Evolutionary conservation across 2,797 vertebrate species (phyloP), one percentile per base, ranked within the genome.

Genomic region (Gallinago solitaria): DNA sequence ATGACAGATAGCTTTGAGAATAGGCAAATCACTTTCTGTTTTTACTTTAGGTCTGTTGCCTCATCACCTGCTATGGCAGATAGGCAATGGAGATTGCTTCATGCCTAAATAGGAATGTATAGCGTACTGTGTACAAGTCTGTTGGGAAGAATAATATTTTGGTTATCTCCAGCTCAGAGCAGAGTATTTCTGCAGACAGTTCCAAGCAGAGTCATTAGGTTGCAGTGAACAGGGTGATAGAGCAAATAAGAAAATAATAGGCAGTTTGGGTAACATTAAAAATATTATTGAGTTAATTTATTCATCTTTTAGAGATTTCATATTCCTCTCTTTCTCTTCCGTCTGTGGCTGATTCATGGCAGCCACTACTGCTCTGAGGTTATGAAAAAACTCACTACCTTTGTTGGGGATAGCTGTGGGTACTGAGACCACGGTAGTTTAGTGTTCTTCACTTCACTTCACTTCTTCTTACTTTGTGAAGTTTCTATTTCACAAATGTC

Each of bases 21-120:
- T 12, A 77, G 57, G 23, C 5, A 92, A 86, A 74, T 68, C 1
- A 53, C 35, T 43, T n/a, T 11, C 59, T 57, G 41, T 33, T 45
- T 67, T 63, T 67, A 32, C 21, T 61, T 14, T 73, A 69, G 16
- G 24, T 87, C 54, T 79, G 13, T 79, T 82, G 47, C 63, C 41
- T 79, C 56, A 19, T 76, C 89, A 39, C 11, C 68, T 87, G 19
- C 39, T 88, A 60, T 53, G 59, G 59, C 47, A 90, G 35, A 75
- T 79, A 90, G 54, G 83, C 84, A 70, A 69, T 30, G n/a, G 60
- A 92, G 78, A 80, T 87, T 92, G 54, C 30, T 86, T 93, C 77
- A 75, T 86, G 37, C 3, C 21, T 27, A 88, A 82, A n/a, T 61
- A 25, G 30, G 47, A 87, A 86, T 82, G 51, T 93, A 76, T 69